Conservation (phyloP, 2,113 vertebrate genomes). For the Notechis scutatus region DNA sequence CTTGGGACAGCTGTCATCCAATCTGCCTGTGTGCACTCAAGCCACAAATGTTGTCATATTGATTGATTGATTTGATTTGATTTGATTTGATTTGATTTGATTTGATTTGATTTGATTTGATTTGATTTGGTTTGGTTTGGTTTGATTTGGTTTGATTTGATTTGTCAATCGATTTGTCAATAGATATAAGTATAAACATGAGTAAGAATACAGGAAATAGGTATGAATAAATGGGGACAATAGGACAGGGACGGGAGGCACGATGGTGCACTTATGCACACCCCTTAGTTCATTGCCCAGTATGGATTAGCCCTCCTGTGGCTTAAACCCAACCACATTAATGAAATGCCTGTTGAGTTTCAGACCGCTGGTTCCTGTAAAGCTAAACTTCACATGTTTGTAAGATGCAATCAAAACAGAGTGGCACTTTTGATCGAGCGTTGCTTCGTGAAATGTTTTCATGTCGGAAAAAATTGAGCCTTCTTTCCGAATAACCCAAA, state of each 20-base stretch:
- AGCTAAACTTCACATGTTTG: conserved; percentile 43
- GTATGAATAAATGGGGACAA: too few species aligned
- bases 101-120: too few species aligned
- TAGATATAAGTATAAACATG: too few species aligned
- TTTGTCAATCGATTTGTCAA: too few species aligned
- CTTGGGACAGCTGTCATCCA: background rate
- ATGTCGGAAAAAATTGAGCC: conserved; percentile 42
- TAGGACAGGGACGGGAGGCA: too few species aligned
- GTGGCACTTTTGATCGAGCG: background rate
- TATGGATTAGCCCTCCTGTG: background rate
- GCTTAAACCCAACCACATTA: background rate
- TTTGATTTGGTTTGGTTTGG: too few species aligned
- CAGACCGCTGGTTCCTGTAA: background rate
- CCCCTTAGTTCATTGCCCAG: background rate
- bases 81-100: too few species aligned
- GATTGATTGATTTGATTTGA: too few species aligned
- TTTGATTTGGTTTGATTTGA: too few species aligned
- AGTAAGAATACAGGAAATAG: too few species aligned
- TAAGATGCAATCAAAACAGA: conserved; percentile 15
- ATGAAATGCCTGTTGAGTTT: background rate
- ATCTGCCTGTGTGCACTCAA: background rate
- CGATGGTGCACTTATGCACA: too few species aligned
- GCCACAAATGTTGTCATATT: background rate
- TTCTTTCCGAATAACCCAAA: conserved; percentile 43
- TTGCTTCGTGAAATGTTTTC: conserved; percentile 35